Evolutionary conservation across 2,797 vertebrate species (phyloP).

Genomic region (Acipenser oxyrinchus): DNA sequence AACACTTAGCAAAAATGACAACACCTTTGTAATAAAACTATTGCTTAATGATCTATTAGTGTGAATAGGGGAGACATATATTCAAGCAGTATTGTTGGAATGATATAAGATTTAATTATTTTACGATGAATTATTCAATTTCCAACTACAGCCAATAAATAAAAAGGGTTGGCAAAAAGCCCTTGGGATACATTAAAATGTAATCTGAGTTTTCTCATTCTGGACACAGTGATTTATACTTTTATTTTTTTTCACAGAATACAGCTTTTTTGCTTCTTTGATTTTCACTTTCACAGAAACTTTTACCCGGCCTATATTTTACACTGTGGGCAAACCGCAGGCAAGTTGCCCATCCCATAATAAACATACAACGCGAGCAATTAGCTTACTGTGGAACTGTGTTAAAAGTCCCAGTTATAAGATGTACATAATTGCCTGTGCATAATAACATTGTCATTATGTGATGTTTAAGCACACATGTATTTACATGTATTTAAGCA

Average conservation of each 20-base stretch:
- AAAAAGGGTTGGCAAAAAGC: neutral
- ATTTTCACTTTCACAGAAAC: too few relatives aligned
- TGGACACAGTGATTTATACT: neutral
- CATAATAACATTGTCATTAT: too few relatives aligned
- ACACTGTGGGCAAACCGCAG: too few relatives aligned
- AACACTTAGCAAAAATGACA: neutral
- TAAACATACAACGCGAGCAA: too few relatives aligned
- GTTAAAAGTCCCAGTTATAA: too few relatives aligned
- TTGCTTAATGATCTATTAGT: neutral
- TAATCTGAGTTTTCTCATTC: neutral
- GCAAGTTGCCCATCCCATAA: too few relatives aligned
- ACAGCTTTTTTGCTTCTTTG: too few relatives aligned
- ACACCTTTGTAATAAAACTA: neutral
- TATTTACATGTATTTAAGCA: too few relatives aligned
- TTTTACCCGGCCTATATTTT: too few relatives aligned
- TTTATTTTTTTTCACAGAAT: slow-evolving; percentile 2
- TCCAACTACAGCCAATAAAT: neutral
- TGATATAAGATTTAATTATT: slow-evolving; percentile 6
- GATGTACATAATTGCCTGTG: too few relatives aligned
- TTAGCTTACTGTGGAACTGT: too few relatives aligned
- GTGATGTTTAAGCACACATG: too few relatives aligned
- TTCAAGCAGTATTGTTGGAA: neutral
- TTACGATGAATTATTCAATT: neutral
- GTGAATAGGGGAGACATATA: neutral
- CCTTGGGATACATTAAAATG: neutral